Percentiles rank a stretch among this genome's conserved stretches.
phyloP scores from a whole-genome alignment of 2,113 vertebrate species.

The Mandrillus leucophaeus region DNA sequence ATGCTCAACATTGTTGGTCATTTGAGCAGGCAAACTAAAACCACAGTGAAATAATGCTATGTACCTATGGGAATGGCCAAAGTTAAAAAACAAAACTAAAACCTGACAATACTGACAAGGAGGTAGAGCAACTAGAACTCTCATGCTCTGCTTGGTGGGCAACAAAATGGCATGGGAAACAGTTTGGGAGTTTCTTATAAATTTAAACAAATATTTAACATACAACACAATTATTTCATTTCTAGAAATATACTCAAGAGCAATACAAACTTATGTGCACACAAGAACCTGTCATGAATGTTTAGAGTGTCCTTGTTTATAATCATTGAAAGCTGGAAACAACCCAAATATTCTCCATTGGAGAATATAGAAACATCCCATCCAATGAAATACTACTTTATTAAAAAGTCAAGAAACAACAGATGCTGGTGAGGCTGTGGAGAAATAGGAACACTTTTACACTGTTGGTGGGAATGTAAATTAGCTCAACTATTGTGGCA shows the following conservation, averaged over 20 bases:
- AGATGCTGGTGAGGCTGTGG: too few relatives aligned
- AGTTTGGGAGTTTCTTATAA: not conserved
- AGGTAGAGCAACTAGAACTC: not conserved
- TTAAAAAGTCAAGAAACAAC: too few relatives aligned
- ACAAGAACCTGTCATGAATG: constrained; percentile 4
- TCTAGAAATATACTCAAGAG: constrained; percentile 15
- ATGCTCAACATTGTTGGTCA: not conserved
- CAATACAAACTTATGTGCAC: constrained; percentile 1
- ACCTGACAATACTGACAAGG: not conserved
- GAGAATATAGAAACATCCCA: not conserved
- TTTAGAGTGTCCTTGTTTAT: constrained; percentile 1
- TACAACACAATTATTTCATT: not conserved
- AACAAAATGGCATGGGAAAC: not conserved
- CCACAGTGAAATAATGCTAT: not conserved
- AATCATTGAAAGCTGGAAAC: not conserved
- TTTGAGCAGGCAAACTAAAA: constrained; percentile 27
- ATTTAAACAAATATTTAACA: constrained; percentile 20
- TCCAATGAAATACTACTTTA: constrained; percentile 7
- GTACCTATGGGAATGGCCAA: not conserved
- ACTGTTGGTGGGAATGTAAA: too few relatives aligned
- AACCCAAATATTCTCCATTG: not conserved
- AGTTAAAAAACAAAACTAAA: constrained; percentile 16
- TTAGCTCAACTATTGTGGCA: too few relatives aligned
- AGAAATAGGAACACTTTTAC: too few relatives aligned
- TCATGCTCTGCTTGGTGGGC: not conserved